These are phyloP conservation scores for Mesoligia furuncula DNA, from an alignment of 2,888 invertebrate species.

Conservation along the genomic window DNA sequence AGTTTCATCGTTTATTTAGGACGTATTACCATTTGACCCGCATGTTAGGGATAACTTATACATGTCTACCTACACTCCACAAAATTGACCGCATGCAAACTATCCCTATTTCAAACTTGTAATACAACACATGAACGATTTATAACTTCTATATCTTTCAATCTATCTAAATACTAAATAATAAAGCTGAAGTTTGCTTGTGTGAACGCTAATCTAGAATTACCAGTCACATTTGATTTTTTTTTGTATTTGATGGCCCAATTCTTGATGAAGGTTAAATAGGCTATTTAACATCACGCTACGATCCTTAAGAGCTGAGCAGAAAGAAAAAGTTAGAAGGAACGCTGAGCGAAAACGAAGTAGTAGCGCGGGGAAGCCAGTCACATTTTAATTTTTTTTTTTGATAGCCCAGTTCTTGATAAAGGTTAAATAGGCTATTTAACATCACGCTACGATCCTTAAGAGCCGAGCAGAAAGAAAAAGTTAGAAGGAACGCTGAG, in stretches of 20 bases:
- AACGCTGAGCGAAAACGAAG: no score
- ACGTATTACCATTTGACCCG: conserved; percentile 55
- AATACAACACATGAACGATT: conserved; percentile 20
- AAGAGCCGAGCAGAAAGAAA: background rate
- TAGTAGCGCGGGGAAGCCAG: background rate
- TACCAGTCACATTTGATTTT: background rate
- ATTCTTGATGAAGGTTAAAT: background rate
- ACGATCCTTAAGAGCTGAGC: no score
- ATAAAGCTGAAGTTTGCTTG: background rate
- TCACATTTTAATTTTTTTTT: background rate
- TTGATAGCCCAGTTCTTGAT: background rate
- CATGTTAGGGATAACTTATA: conserved; percentile 38
- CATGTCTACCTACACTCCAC: conserved; percentile 30
- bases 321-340: background rate
- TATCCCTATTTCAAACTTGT: conserved; percentile 34
- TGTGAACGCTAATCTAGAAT: background rate
- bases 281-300: background rate
- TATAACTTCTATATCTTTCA: background rate
- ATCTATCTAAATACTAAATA: background rate
- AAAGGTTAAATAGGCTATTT: background rate
- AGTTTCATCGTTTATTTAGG: conserved; percentile 58
- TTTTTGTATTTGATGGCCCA: background rate
- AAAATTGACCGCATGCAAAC: conserved; percentile 47
- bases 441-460: no score
- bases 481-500: no score